Base-by-base conservation (phyloP, 2,888 invertebrate genomes). In the Endotricha flammealis region DNA sequence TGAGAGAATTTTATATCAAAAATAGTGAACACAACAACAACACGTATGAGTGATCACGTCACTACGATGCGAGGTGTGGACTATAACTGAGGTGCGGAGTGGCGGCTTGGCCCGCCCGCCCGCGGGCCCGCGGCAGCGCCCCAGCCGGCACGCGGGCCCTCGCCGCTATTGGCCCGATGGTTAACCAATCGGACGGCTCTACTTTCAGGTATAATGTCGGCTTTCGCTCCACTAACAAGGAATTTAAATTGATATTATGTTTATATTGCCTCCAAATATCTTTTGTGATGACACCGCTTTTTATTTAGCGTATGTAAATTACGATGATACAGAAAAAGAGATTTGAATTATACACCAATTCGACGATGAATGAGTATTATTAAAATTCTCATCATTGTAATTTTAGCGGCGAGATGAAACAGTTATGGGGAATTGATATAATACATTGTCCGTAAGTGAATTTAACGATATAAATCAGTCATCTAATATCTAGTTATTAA, bases 231-330 rank as follows among this genome's bases (percentile, higher is more conserved):
- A 83, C 86, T 86, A 86, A 86, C 86, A 80, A 86, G 86, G 82
- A 86, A 86, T 86, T 86, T 83, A 85, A 85, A 85, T 86, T 86
- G 86, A 83, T 86, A 85, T 85, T 85, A 85, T 86, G 85, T 85
- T 86, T 85, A 86, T 85, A 86, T 85, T 86, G 83, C 82, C 78
- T 82, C 83, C 85, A 85, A 85, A 86, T 80, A 81, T 85, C 78
- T 85, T 86, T 85, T 86, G 86, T 86, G 85, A 86, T 85, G 85
- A 85, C 85, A 86, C 86, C 85, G 83, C 86, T 82, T 85, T 85
- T 85, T 85, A 86, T 85, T 86, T 80, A 82, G 77, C 80, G 72
- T 83, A 85, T 85, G 83, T 85, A 85, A 85, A 85, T 83, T 83
- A 80, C 77, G 68, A 68, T 71, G 76, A 79, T 83, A 81, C 77